Evolutionary conservation across 2,113 vertebrate species (phyloP), one percentile per base, ranked within the genome.

Genomic region (Myotis yumanensis): DNA sequence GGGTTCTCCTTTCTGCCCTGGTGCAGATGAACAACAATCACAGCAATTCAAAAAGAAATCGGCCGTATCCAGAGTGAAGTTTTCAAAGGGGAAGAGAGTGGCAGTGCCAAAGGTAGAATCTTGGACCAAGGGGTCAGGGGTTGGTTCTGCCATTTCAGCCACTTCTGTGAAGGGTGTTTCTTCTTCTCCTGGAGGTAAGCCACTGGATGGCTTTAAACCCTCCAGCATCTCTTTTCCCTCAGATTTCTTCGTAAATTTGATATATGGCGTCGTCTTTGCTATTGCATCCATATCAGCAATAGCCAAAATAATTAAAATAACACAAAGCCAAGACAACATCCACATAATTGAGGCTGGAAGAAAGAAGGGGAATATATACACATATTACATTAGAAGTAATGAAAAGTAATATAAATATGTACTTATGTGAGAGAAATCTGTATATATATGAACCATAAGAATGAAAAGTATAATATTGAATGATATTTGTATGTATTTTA

Each of bases 31-130:
- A 96, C 99, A 99, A 97, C 99, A 99, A 69, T 99, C 99, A 69
- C 99, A 99, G 97, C 99, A 99, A 95, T 99, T 99, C 97, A 99
- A 99, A 98, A 99, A 99, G 97, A 99, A 99, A 94, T 99, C 99
- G 0, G 98, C 98, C 0, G 99, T 97, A 95, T 99, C 99, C 6
- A 99, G 96, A 0, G 99, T 99, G 98, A 99, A 98, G 90, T 99
- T 99, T 69, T 99, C 99, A 12, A 93, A 97, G 28, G 99, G 98
- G 68, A 98, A 95, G 17, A 98, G 93, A 0, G 98, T 98, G 90
- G 97, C 97, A 18, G 98, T 96, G 10, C 93, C 96, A 79, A 98
- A 95, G 4, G 89, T 97, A 0, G 97, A 96, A 32, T 97, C 97
- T 12, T 25, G 64, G 1, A 43, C 62, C 9, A 95, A 94, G 2